Percentiles rank a stretch among this genome's conserved stretches.
These are phyloP conservation scores for Oryctes rhinoceros DNA, from an alignment of 1,140 invertebrate genomes.

Conservation along the genomic window DNA sequence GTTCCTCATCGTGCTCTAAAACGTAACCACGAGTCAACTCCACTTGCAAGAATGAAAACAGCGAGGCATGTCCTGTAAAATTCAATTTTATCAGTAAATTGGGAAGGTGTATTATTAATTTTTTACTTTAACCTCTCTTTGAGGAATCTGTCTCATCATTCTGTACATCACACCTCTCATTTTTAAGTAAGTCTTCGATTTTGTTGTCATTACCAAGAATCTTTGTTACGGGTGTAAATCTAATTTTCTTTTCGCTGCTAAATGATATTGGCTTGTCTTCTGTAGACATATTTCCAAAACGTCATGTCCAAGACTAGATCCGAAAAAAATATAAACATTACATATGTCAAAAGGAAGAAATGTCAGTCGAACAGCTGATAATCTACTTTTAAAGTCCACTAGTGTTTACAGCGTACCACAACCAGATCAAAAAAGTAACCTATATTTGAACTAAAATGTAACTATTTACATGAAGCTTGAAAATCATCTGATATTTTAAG, in stretches of 20 bases:
- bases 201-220: constrained; percentile 57
- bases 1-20: constrained; percentile 92
- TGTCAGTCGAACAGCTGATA: not conserved
- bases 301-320: constrained; percentile 20
- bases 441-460: constrained; percentile 14
- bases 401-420: not conserved
- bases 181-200: constrained; percentile 58
- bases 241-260: constrained; percentile 56
- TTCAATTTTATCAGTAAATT: constrained; percentile 30
- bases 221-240: constrained; percentile 59
- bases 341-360: not conserved
- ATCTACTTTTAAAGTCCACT: not conserved
- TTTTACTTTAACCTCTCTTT: constrained; percentile 50
- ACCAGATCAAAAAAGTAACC: not conserved
- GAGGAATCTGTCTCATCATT: constrained; percentile 49
- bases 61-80: constrained; percentile 63
- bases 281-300: constrained; percentile 45
- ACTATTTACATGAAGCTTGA: constrained; percentile 16
- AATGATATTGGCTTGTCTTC: constrained; percentile 39
- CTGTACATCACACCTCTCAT: constrained; percentile 48
- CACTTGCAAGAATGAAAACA: constrained; percentile 80
- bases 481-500: constrained; percentile 16
- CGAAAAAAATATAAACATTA: constrained; percentile 23
- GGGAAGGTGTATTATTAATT: not conserved
- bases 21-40: constrained; percentile 92